Conservation (phyloP, 1,140 invertebrate species). For the Euschistus heros region DNA sequence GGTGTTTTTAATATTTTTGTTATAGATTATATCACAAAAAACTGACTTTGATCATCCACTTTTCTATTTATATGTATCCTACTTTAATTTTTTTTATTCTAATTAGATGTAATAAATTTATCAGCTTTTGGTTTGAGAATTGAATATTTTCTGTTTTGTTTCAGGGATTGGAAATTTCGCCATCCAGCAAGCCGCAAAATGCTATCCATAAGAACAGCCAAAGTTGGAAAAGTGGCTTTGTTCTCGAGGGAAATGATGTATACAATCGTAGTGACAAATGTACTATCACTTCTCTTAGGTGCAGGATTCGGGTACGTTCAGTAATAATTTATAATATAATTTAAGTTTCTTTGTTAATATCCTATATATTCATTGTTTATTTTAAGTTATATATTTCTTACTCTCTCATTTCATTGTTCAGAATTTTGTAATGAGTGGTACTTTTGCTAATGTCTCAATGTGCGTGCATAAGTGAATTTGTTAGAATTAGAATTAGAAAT, state of each 20-base stretch:
- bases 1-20: too few species aligned
- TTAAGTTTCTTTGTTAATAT: background rate
- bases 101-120: background rate
- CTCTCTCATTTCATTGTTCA: too few species aligned
- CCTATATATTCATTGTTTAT: too few species aligned
- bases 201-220: conserved; percentile 66
- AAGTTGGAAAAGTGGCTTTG: conserved; percentile 64
- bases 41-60: too few species aligned
- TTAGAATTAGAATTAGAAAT: too few species aligned
- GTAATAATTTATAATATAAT: background rate
- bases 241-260: conserved; percentile 84
- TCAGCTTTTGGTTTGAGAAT: background rate
- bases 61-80: too few species aligned
- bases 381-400: too few species aligned
- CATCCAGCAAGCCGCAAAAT: conserved; percentile 47
- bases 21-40: too few species aligned
- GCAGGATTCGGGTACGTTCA: conserved; percentile 75
- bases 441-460: too few species aligned
- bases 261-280: conserved; percentile 78
- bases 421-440: too few species aligned
- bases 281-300: conserved; percentile 76
- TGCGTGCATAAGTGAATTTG: too few species aligned
- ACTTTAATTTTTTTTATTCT: too few species aligned
- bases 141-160: conserved; percentile 30
- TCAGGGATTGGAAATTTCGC: conserved; percentile 71